Conservation (phyloP, 2,113 vertebrate species). For the Anolis sagrei region DNA sequence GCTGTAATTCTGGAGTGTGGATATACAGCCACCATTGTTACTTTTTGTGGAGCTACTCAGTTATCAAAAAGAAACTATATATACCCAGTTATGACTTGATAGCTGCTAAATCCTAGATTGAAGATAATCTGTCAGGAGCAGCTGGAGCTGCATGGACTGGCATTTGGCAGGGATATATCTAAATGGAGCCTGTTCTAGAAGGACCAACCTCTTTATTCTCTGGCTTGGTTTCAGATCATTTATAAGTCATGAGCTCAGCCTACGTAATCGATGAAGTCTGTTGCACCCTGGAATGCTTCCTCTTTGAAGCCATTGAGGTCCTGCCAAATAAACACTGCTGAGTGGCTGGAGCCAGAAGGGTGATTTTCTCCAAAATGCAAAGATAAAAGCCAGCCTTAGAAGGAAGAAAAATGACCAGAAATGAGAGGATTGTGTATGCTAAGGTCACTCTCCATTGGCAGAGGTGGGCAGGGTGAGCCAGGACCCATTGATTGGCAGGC, state of each 20-base stretch:
- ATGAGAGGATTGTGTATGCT: not conserved
- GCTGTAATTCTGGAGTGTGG: too few relatives aligned
- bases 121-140: not conserved
- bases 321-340: not conserved
- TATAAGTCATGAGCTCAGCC: constrained; percentile 14
- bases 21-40: too few relatives aligned
- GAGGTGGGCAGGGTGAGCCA: not conserved
- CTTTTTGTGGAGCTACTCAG: too few relatives aligned
- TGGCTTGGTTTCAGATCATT: not conserved
- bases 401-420: not conserved
- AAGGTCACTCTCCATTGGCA: not conserved
- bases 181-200: not conserved
- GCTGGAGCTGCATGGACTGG: not conserved
- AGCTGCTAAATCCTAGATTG: not conserved
- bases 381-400: constrained; percentile 10
- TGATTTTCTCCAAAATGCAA: not conserved
- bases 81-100: not conserved
- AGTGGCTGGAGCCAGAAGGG: not conserved
- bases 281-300: not conserved
- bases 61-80: not conserved
- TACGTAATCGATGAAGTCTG: constrained; percentile 21
- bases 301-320: not conserved
- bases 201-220: not conserved
- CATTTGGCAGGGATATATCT: not conserved
- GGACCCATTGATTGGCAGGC: not conserved